These are phyloP conservation scores for Cherax quadricarinatus DNA, from an alignment of 1,140 invertebrate genomes.

Conservation along the genomic window DNA sequence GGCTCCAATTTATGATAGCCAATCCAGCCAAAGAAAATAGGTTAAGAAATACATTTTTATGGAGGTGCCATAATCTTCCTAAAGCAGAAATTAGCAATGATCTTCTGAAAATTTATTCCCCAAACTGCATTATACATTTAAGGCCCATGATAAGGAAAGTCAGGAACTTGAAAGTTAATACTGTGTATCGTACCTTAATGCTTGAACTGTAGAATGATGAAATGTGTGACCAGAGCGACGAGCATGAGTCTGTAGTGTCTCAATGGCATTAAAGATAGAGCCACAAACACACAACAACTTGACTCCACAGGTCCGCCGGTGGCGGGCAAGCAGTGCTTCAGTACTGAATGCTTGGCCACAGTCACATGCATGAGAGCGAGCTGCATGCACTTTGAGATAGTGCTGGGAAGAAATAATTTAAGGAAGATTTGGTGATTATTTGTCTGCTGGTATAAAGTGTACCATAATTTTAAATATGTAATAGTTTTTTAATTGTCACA, in stretches of 20 bases:
- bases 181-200: slow-evolving; percentile 47
- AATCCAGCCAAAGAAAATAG: no score
- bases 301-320: slow-evolving; percentile 45
- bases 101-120: not conserved
- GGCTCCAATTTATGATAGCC: no score
- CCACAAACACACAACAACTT: slow-evolving; percentile 40
- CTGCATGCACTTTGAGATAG: slow-evolving; percentile 57
- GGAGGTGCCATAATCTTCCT: no score
- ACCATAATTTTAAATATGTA: not conserved
- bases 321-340: slow-evolving; percentile 36
- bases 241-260: slow-evolving; percentile 61
- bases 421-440: not conserved
- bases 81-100: no score
- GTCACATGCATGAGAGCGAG: slow-evolving; percentile 35
- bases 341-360: slow-evolving; percentile 62
- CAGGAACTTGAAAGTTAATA: not conserved
- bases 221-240: slow-evolving; percentile 44
- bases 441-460: not conserved
- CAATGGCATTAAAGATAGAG: slow-evolving; percentile 22
- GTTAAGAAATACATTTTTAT: no score
- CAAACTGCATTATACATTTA: not conserved
- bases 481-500: no score
- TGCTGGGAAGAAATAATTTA: slow-evolving; percentile 25
- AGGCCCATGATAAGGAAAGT: not conserved
- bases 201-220: slow-evolving; percentile 47